phyloP scores from a whole-genome alignment of 1,140 invertebrate genomes.

The Caenorhabditis remanei region DNA sequence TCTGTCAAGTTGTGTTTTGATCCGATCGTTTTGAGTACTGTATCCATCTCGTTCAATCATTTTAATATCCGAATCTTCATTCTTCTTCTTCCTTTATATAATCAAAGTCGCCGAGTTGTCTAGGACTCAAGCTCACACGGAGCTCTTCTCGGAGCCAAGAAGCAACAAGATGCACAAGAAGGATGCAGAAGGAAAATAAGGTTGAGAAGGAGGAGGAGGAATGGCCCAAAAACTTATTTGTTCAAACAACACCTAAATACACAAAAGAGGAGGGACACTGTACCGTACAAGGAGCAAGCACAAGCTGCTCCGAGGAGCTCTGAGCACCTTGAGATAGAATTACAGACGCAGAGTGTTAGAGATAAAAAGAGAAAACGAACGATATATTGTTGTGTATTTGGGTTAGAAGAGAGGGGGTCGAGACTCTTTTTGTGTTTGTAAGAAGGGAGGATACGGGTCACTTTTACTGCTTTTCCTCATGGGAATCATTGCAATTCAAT shows the following conservation, averaged over 20 bases:
- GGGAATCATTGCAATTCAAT: constrained; percentile 42
- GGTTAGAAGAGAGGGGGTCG: constrained; percentile 35
- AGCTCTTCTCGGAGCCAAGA: constrained; percentile 30
- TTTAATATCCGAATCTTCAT: background rate
- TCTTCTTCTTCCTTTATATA: background rate
- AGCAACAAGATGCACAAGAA: constrained; percentile 22
- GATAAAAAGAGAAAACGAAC: constrained; percentile 28
- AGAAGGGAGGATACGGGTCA: background rate
- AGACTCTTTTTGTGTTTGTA: constrained; percentile 45
- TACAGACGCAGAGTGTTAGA: constrained; percentile 45
- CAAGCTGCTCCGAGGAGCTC: constrained; percentile 51
- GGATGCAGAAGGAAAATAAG: background rate
- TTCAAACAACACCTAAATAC: constrained; percentile 54
- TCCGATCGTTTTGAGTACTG: too few relatives aligned
- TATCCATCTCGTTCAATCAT: too few relatives aligned
- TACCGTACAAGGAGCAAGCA: constrained; percentile 56
- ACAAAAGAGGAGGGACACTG: constrained; percentile 24
- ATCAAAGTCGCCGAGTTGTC: constrained; percentile 6
- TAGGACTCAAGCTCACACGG: constrained; percentile 18
- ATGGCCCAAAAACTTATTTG: constrained; percentile 52
- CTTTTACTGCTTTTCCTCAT: constrained; percentile 39
- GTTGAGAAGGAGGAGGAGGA: constrained; percentile 17
- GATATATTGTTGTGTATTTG: constrained; percentile 52
- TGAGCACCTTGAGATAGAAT: constrained; percentile 6
- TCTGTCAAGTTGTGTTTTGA: too few relatives aligned